Evolutionary conservation across 2,888 invertebrate species (phyloP), one percentile per base, ranked within the genome.

Genomic region (Brenthis daphne): DNA sequence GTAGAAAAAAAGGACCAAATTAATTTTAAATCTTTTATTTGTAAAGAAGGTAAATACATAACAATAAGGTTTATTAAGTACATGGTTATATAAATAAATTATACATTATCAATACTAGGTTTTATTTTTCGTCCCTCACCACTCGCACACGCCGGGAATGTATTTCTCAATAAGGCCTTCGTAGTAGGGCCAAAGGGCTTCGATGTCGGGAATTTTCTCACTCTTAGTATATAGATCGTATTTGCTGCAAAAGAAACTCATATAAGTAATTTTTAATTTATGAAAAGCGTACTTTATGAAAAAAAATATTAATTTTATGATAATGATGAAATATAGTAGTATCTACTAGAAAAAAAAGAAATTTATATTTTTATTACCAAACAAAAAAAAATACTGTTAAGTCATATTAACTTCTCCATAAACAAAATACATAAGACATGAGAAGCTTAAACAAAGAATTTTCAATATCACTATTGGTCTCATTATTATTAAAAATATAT

Each of bases 81-180:
- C 37, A 43, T 43, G 0, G 11, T 43, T 11, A 11, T 43, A 43
- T 55, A 55, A 55, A 67, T 13, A 24, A 57, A 50, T 57, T 33
- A 50, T 58, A 20, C 1, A 20, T 20, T 20, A 20, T 20, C 20
- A 20, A 20, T 20, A 20, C 1, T 20, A 20, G 20, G 20, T 20
- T 43, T 29, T n/a, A n/a, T 56, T 51, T 11, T 43, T 3, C 16
- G 14, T 37, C 12, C n/a, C 48, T 93, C 84, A 96, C 95, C 95
- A 98, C 74, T 96, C 94, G 73, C 97, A 82, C 2, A 93, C 88
- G 0, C 98, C 98, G 0, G 99, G 99, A 64, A 98, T 95, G 85
- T 98, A 99, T 86, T 99, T 97, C 73, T 98, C 96, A 77, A 99
- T 97, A 11, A 99, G 93, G 1, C 93, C 87, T 83, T 98, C 96